Base-by-base conservation (phyloP, 2,888 invertebrate species). In the Habroteleia sp. region DNA sequence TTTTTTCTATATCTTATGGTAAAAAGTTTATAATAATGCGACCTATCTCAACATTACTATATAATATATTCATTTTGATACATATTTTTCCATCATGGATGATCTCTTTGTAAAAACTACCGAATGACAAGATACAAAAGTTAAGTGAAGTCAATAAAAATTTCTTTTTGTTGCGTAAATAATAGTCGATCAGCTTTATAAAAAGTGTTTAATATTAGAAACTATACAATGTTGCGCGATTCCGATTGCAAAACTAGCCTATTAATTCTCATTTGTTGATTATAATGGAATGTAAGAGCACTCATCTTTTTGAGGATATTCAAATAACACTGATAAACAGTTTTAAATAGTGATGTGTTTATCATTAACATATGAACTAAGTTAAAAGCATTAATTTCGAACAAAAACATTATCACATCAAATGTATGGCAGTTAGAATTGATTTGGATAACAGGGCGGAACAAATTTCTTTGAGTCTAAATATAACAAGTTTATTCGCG, bases 401-500 rank as follows among this genome's bases (percentile, higher is more conserved):
- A 20, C 20, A 20, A 8, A 27, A 25, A 3, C 8, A 27, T 44
- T 1, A 10, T 41, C 23, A 6, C 10, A 13, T 42, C 1, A 42
- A 42, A 42, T 4, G 3, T 1, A 6, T 27, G 5, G 8, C 1
- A 20, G 10, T 10, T 6, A 23, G 11, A 33, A 50, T 35, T 31
- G 14, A 52, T 52, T 52, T 37, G 37, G 20, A 52, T 52, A 52
- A 50, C 25, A 16, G 13, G 37, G 25, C 14, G 14, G 10, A 27
- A 27, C 31, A 39, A 56, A 23, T 41, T 39, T 16, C 5, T 37
- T 42, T 8, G 23, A 5, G 2, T 56, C 42, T 41, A 56, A 56
- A 42, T 56, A 56, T 56, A 56, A 31, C 42, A 8, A 39, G 52
- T 37, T 39, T 52, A 39, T 52, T 52, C 10, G 37, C 20, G 52